Evolutionary conservation across 2,888 invertebrate species (phyloP).

Genomic region (Rutpela maculata): DNA sequence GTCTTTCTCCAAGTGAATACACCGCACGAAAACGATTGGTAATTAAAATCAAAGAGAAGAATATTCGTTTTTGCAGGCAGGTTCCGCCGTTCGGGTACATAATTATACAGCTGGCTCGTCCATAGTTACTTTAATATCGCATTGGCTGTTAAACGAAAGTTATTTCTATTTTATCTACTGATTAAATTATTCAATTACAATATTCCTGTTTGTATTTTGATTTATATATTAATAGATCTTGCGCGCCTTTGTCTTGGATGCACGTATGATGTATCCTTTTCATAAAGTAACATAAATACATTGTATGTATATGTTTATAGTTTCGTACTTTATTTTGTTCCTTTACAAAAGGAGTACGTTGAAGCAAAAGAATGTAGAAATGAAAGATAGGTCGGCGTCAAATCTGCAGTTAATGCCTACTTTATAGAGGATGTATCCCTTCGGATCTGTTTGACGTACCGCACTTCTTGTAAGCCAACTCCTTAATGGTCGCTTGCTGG

Average conservation of each 20-base stretch:
- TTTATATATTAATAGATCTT: conserved; percentile 33
- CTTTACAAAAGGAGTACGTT: conserved; percentile 36
- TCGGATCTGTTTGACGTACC: conserved; percentile 44
- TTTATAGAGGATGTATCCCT: conserved; percentile 43
- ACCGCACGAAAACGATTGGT: too few relatives aligned
- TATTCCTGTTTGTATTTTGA: conserved; percentile 27
- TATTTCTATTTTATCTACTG: conserved; percentile 15
- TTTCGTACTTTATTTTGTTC: conserved; percentile 40
- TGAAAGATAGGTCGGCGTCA: conserved; percentile 42
- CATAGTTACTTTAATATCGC: neutral
- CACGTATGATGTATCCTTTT: conserved; percentile 25
- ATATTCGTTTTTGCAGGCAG: neutral
- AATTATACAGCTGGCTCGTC: neutral
- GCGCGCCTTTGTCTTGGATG: conserved; percentile 23
- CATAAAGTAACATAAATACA: conserved; percentile 34
- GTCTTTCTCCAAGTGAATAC: too few relatives aligned
- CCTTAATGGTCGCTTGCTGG: conserved; percentile 37
- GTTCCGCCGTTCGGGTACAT: neutral
- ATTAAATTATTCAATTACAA: conserved; percentile 17
- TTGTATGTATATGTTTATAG: conserved; percentile 40
- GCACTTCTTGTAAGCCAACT: conserved; percentile 43
- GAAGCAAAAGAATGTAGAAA: conserved; percentile 40
- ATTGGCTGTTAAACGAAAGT: neutral
- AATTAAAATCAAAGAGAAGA: too few relatives aligned
- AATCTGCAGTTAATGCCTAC: conserved; percentile 41